Conservation (phyloP, 2,113 vertebrate species). For the Pundamilia nyererei region DNA sequence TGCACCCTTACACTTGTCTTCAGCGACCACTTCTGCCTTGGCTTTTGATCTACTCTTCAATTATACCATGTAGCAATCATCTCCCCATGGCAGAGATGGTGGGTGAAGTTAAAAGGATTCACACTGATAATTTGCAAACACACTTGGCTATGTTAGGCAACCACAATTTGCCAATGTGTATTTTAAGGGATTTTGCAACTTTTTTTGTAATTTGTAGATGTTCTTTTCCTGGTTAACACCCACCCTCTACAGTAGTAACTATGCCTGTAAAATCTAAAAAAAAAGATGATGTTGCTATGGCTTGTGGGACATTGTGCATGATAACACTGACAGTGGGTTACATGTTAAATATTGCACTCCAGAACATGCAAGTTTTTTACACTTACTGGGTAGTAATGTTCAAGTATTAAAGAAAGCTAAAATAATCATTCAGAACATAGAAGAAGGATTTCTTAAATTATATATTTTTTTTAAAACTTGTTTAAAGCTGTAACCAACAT, state of each 20-base stretch:
- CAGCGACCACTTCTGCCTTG: slow-evolving; percentile 27
- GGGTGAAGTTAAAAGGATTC: slow-evolving; percentile 60
- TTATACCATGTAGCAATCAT: slow-evolving; percentile 66
- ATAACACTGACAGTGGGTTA: neutral
- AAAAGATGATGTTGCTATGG: neutral
- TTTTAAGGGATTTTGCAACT: slow-evolving; percentile 1
- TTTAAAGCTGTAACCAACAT: neutral
- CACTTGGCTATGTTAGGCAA: neutral
- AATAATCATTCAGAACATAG: neutral
- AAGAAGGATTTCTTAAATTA: neutral
- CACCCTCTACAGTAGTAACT: neutral
- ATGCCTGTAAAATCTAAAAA: neutral
- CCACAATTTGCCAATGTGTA: neutral
- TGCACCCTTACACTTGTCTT: slow-evolving; percentile 36
- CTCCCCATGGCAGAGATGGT: slow-evolving; percentile 50
- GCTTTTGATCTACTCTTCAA: slow-evolving; percentile 68
- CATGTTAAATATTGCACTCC: neutral
- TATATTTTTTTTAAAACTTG: neutral
- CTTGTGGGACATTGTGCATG: neutral
- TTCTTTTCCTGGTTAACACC: neutral
- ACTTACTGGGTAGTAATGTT: neutral
- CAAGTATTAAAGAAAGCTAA: neutral
- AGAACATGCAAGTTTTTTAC: neutral
- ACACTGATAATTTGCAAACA: slow-evolving; percentile 44
- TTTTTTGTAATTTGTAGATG: neutral